These are phyloP conservation scores for Epizoanthus rinbou DNA, from an alignment of 92 coral and sea anemone species.

Conservation along the genomic window DNA sequence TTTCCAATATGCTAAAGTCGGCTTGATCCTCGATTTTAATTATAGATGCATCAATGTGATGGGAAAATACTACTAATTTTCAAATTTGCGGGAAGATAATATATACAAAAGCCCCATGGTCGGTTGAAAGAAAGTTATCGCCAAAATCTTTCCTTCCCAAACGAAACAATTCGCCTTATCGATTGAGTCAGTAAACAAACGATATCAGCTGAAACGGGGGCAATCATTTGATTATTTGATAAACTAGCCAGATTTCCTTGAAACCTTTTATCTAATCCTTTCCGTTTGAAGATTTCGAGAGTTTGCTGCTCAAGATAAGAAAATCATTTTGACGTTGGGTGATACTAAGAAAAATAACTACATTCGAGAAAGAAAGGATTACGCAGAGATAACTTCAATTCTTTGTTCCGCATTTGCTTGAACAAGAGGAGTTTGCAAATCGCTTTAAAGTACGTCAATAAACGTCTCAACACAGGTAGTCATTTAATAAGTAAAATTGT, in stretches of 20 bases:
- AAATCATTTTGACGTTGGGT: neutral
- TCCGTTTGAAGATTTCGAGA: conserved; percentile 27
- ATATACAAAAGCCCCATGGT: conserved; percentile 33
- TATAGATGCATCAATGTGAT: conserved; percentile 10
- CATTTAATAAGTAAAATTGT: conserved; percentile 28
- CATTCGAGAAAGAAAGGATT: neutral
- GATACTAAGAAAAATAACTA: conserved; percentile 2
- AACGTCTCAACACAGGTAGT: neutral
- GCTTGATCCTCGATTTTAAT: conserved; percentile 20
- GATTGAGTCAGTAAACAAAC: conserved; percentile 36
- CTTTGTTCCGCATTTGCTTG: neutral
- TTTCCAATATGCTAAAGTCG: conserved; percentile 16
- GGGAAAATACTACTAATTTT: conserved; percentile 21
- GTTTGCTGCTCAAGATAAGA: conserved; percentile 29
- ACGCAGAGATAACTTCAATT: conserved; percentile 3
- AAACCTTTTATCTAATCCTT: conserved; percentile 10
- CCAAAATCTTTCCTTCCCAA: conserved; percentile 24
- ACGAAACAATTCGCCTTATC: conserved; percentile 35
- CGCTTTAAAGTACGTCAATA: neutral
- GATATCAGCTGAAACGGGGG: conserved; percentile 29
- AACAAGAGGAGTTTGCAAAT: neutral
- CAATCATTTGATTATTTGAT: conserved; percentile 43
- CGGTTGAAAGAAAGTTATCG: conserved; percentile 19
- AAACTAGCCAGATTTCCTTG: conserved; percentile 39
- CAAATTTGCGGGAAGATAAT: conserved; percentile 21